Evolutionary conservation across 2,113 vertebrate species (phyloP), one percentile per base, ranked within the genome.

Genomic region (Nerophis lumbriciformis): DNA sequence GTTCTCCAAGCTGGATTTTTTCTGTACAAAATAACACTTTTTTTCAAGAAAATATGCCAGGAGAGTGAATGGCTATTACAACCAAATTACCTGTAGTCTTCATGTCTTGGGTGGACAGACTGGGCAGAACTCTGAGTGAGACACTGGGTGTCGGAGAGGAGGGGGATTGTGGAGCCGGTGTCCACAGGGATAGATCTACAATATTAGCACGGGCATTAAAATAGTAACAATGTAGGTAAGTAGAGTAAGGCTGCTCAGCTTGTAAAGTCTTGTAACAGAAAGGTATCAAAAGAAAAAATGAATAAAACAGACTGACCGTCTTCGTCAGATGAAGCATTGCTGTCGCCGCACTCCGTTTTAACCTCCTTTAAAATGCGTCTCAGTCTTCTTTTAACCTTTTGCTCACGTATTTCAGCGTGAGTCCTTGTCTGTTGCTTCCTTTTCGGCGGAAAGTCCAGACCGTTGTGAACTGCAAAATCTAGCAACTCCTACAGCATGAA

Each of bases 21-120:
- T 96, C 97, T 98, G 80, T 68, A 62, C 5, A 75, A 77, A 86
- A 65, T 77, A 6, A 19, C 51, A 53, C 42, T 3, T 0, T 8
- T 1, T 36, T 69, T 48, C 15, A 21, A 15, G 1, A 35, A 55
- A 4, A 7, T 11, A n/a, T 19, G 16, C 0, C 12, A 4, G 51
- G 1, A 4, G 42, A 12, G 11, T 12, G 42, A 45, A 45, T 53
- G 28, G 13, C 28, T 8, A 39, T 1, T 51, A 7, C 4, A 61
- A 11, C 62, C 28, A 69, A 21, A 60, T 48, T 61, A 98, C 97
- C 95, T 72, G 93, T 91, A 6, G 88, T 94, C 86, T 94, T 98
- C 96, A 98, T 98, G 86, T 98, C 97, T 68, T 87, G 88, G 19
- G 96, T 98, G 56, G 91, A 96, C 63, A 99, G 89, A 0, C 94